Percentiles rank a stretch among this genome's conserved stretches.
Evolutionary conservation across 2,888 invertebrate species (phyloP).

Genomic region (Galerucella calmariensis): DNA sequence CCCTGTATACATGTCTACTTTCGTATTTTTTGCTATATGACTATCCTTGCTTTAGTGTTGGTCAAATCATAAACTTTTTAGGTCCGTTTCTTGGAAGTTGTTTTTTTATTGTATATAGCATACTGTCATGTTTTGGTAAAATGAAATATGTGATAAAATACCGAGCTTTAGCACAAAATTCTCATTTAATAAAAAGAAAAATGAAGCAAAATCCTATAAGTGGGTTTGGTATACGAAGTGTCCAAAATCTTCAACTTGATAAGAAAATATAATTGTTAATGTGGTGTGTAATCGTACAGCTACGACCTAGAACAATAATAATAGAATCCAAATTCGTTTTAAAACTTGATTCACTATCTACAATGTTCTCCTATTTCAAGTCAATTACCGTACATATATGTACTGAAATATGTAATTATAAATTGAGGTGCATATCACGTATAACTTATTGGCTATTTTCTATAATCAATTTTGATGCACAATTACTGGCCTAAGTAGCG

Average conservation of each 20-base stretch:
- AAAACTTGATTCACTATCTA: no score
- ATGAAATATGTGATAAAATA: slow-evolving; percentile 19
- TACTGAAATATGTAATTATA: no score
- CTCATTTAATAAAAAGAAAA: slow-evolving; percentile 19
- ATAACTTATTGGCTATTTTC: no score
- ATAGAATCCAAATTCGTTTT: no score
- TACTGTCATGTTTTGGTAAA: slow-evolving; percentile 7
- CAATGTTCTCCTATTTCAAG: no score
- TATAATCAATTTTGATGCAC: no score
- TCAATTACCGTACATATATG: no score
- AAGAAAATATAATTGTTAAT: background rate
- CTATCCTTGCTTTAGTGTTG: background rate
- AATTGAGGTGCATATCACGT: no score
- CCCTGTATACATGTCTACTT: background rate
- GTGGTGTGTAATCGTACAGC: no score
- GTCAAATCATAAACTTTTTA: background rate
- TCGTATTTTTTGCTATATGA: background rate
- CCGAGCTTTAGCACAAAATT: slow-evolving; percentile 17
- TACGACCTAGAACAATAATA: no score
- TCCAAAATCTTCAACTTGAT: no score
- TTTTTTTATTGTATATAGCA: background rate
- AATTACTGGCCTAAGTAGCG: no score
- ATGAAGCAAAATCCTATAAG: background rate
- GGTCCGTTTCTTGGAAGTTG: slow-evolving; percentile 3
- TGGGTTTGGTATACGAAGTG: background rate